These are phyloP conservation scores for Apodemia duryi DNA, from an alignment of 2,888 invertebrate species.

Conservation along the genomic window DNA sequence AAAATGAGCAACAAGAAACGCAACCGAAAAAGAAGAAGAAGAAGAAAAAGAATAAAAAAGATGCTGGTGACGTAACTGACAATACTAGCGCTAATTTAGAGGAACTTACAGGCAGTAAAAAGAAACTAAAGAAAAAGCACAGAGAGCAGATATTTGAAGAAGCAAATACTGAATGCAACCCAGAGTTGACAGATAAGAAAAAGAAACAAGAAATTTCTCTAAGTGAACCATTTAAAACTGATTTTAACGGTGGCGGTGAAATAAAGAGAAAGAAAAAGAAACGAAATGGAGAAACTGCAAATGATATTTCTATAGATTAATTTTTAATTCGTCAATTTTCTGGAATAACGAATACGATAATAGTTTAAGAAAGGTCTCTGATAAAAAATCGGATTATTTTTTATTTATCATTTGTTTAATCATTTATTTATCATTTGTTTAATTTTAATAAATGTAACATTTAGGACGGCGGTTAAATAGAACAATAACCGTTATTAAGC, in stretches of 20 bases:
- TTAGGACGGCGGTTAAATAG: too few species aligned
- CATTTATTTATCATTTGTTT: too few species aligned
- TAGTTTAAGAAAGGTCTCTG: too few species aligned
- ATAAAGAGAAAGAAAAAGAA: conserved; percentile 24
- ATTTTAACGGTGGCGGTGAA: conserved; percentile 3
- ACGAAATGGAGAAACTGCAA: conserved; percentile 6
- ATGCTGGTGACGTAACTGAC: not conserved
- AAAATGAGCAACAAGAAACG: not conserved
- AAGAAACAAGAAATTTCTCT: not conserved
- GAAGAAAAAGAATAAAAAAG: conserved; percentile 21
- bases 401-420: too few species aligned
- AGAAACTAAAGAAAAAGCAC: not conserved
- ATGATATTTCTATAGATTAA: too few species aligned
- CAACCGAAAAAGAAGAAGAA: conserved; percentile 40
- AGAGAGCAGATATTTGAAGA: not conserved
- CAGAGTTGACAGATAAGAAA: conserved; percentile 14
- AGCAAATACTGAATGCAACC: conserved; percentile 13
- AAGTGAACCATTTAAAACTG: not conserved
- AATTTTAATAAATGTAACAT: too few species aligned
- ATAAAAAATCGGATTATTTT: too few species aligned
- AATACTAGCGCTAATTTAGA: not conserved
- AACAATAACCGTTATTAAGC: too few species aligned
- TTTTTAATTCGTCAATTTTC: too few species aligned
- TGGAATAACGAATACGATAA: too few species aligned
- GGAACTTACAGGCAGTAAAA: not conserved